A percentile compares a stretch with the other conserved stretches of the same genome.
phyloP scores from a whole-genome alignment of 2,888 invertebrate species.

The Ctena decussata region DNA sequence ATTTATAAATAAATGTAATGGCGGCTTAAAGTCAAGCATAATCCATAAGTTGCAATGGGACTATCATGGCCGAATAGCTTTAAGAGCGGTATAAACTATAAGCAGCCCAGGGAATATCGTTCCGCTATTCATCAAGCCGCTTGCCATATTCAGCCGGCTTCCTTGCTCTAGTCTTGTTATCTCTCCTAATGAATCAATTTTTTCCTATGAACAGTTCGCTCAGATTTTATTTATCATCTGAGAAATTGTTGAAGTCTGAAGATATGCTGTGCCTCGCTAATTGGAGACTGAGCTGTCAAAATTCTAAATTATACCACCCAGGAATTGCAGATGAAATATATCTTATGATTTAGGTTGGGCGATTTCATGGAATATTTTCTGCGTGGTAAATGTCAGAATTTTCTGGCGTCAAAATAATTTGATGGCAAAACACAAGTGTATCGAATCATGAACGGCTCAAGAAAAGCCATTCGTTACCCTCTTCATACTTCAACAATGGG shows the following conservation, averaged over 20 bases:
- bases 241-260: conserved; percentile 38
- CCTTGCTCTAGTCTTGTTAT: background rate
- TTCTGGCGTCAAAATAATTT: conserved; percentile 21
- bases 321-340: conserved; percentile 13
- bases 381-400: conserved; percentile 24
- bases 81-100: background rate
- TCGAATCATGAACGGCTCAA: background rate
- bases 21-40: background rate
- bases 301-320: conserved; percentile 24
- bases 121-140: background rate
- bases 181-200: conserved; percentile 60
- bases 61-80: background rate
- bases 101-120: background rate
- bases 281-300: conserved; percentile 58
- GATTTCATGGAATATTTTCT: conserved; percentile 7
- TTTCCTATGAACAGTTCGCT: conserved; percentile 44
- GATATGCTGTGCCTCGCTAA: conserved; percentile 53
- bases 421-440: conserved; percentile 21
- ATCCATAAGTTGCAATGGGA: background rate
- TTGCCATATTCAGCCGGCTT: background rate
- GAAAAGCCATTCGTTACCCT: background rate
- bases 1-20: conserved; percentile 5
- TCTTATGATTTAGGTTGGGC: conserved; percentile 6
- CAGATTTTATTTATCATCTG: conserved; percentile 48
- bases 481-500: conserved; percentile 4